Evolutionary conservation across 64 coral and sea anemone species (phyloP).

Genomic region (Montipora foliosa): DNA sequence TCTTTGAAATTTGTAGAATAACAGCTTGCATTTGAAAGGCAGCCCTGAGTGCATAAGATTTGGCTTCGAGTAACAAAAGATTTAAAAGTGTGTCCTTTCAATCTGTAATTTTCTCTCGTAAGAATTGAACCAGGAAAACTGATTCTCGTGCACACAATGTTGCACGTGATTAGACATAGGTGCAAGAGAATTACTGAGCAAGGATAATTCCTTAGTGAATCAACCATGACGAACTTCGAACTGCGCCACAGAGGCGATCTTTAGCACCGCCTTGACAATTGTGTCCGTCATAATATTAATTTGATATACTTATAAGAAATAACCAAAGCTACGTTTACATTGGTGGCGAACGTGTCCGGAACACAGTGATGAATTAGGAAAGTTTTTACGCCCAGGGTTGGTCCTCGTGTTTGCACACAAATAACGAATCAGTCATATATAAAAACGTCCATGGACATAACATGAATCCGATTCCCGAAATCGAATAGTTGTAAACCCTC

Average conservation of each 20-base stretch:
- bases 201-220: not conserved
- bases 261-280: not conserved
- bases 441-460: no score
- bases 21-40: conserved; percentile 36
- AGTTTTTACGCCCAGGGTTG: not conserved
- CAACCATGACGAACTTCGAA: not conserved
- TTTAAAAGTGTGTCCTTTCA: conserved; percentile 7
- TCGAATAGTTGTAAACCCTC: no score
- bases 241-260: no score
- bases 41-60: conserved; percentile 33
- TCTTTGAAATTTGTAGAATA: conserved; percentile 57
- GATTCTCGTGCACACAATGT: not conserved
- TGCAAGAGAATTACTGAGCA: not conserved
- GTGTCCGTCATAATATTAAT: not conserved
- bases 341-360: not conserved
- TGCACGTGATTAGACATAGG: not conserved
- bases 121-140: not conserved
- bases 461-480: no score
- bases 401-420: not conserved
- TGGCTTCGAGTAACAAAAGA: not conserved
- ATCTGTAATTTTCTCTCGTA: not conserved
- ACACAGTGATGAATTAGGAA: not conserved
- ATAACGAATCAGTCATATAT: not conserved
- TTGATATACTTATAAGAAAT: not conserved
- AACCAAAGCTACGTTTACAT: not conserved